Conservation (phyloP, 2,888 invertebrate species). For the Yponomeuta evonymella region DNA sequence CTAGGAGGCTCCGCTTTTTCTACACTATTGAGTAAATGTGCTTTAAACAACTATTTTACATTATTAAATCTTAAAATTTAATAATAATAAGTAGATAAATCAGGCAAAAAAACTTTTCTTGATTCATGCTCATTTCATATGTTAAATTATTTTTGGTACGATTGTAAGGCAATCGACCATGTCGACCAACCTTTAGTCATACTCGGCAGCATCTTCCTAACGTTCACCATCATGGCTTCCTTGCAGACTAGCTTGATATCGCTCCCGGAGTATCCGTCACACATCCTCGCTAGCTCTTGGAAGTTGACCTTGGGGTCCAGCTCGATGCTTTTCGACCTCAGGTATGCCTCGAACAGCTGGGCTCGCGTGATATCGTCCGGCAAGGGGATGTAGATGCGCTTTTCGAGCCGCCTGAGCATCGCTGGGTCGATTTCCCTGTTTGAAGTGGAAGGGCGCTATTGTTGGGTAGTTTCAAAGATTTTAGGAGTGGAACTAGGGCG, state of each 20-base stretch:
- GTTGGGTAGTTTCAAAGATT: too few relatives aligned
- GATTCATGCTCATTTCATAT: too few relatives aligned
- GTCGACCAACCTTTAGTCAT: conserved; percentile 43
- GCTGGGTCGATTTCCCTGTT: conserved; percentile 91
- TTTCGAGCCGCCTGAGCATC: conserved; percentile 90
- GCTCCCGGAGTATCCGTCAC: conserved; percentile 90
- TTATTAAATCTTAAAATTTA: too few relatives aligned
- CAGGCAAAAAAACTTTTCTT: too few relatives aligned
- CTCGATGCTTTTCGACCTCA: conserved; percentile 67
- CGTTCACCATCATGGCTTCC: conserved; percentile 89
- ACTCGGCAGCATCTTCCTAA: conserved; percentile 78
- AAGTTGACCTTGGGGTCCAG: conserved; percentile 63
- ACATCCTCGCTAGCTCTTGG: conserved; percentile 66
- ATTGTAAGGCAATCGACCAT: too few relatives aligned
- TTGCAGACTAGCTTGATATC: conserved; percentile 92
- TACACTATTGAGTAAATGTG: too few relatives aligned
- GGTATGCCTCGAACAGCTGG: conserved; percentile 79
- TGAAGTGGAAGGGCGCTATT: too few relatives aligned
- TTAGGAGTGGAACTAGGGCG: too few relatives aligned
- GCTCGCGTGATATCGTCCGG: conserved; percentile 82
- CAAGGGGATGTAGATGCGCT: conserved; percentile 86
- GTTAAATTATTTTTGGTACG: too few relatives aligned
- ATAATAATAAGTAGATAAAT: too few relatives aligned
- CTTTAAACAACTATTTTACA: too few relatives aligned
- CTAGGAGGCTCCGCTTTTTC: too few relatives aligned